Conservation (phyloP, 2,113 vertebrate genomes). For the Zosterops pallidus region DNA sequence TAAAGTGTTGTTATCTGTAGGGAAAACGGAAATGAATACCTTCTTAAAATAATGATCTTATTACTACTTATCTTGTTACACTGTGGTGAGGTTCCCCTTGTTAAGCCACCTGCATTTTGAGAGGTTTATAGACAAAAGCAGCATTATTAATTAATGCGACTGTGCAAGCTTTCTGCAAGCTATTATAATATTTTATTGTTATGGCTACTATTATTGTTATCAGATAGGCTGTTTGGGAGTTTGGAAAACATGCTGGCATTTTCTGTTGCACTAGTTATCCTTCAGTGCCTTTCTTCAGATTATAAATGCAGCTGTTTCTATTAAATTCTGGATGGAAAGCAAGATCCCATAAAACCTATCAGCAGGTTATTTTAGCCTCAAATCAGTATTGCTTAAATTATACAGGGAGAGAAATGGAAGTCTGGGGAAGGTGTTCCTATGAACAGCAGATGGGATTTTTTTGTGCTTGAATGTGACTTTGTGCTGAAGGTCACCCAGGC, state of each 20-base stretch:
- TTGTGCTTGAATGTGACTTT: neutral
- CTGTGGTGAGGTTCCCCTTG: conserved; percentile 54
- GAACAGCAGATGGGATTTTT: neutral
- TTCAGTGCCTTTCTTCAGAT: conserved; percentile 46
- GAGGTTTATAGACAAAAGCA: conserved; percentile 56
- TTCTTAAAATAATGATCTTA: conserved; percentile 60
- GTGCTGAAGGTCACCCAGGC: neutral
- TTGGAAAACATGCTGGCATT: neutral
- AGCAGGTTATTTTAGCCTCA: conserved; percentile 25
- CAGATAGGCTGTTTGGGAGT: conserved; percentile 28
- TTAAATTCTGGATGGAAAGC: conserved; percentile 25
- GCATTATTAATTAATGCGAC: conserved; percentile 51
- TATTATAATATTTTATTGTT: conserved; percentile 55
- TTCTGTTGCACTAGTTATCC: conserved; percentile 24
- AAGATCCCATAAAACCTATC: conserved; percentile 1
- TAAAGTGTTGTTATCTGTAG: conserved; percentile 54
- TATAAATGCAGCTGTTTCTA: conserved; percentile 25
- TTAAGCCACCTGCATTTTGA: conserved; percentile 60
- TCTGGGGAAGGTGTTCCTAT: neutral
- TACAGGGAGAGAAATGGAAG: neutral
- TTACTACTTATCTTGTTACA: conserved; percentile 62
- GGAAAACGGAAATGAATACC: conserved; percentile 32
- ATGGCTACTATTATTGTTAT: conserved; percentile 33
- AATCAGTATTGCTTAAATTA: conserved; percentile 30
- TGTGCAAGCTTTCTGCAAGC: conserved; percentile 41